Base-by-base conservation (phyloP, 2,797 vertebrate species). In the Intellagama lesueurii region DNA sequence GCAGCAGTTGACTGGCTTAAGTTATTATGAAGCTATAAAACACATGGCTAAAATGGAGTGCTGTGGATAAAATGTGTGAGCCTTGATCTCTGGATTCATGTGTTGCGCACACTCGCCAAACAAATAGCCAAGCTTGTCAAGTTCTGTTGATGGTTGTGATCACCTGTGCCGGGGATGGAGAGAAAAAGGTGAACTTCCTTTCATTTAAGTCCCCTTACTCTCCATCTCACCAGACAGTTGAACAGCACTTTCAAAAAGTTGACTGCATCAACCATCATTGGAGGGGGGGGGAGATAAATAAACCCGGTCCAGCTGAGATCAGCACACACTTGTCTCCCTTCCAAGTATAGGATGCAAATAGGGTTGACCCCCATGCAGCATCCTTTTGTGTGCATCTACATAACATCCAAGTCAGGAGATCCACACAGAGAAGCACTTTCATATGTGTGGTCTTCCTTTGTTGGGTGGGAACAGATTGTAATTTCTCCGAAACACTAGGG, bases 1-100 rank as follows among this genome's bases (percentile, higher is more conserved):
- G 95, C 96, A 96, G 95, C 95, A 96, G 93, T 88, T 91, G 88
- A 96, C 94, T 95, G 93, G 95, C 81, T 90, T 94, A 95, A 96
- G 94, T 97, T 97, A 94, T 95, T 95, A 94, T 94, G 91, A 92
- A 95, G 94, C 93, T 94, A 93, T 68, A 75, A 93, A 91, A 90
- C 12, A 40, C 24, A 35, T 49, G 84, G 66, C 79, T 70, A 85
- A 87, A 87, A 93, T 88, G 88, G 87, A 95, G 96, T 96, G 95
- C 96, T 96, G 96, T 92, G 89, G 73, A 87, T 94, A 93, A 89
- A 94, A 91, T 92, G 90, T 94, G 93, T 91, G 91, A 88, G 76
- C 82, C 70, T n/a, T 8, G 47, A 49, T 76, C 64, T 16, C n/a
- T 14, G 69, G 44, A 40, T 83, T 52, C 17, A 44, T 76, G 70